Evolutionary conservation across 2,113 vertebrate species (phyloP).

Genomic region (Apaloderma vittatum): DNA sequence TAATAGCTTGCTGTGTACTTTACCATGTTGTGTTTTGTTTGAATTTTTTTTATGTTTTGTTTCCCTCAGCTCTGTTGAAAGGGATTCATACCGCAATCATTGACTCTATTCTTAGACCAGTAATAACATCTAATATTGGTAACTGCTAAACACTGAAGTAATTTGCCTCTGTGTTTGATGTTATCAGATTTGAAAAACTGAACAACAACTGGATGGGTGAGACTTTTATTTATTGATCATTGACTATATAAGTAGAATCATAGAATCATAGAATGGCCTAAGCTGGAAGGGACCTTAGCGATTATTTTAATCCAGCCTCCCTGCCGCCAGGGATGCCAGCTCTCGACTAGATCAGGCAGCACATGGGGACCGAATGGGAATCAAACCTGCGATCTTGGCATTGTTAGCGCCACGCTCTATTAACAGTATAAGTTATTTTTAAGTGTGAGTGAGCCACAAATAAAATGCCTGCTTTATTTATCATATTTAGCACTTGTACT

Average conservation of each 20-base stretch:
- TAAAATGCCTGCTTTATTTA: neutral
- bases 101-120: neutral
- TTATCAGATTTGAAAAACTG: neutral
- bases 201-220: neutral
- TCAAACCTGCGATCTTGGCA: too few relatives aligned
- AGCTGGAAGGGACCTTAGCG: too few relatives aligned
- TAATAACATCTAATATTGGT: neutral
- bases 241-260: neutral
- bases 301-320: too few relatives aligned
- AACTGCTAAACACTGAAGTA: neutral
- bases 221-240: neutral
- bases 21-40: fast-evolving
- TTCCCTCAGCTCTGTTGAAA: neutral
- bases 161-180: neutral
- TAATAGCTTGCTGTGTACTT: neutral
- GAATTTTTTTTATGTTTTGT: neutral
- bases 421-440: neutral
- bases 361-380: too few relatives aligned
- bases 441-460: neutral
- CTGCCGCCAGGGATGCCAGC: too few relatives aligned
- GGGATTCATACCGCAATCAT: neutral
- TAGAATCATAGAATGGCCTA: too few relatives aligned
- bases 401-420: too few relatives aligned
- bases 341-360: too few relatives aligned
- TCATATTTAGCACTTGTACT: neutral